phyloP scores from a whole-genome alignment of 2,113 vertebrate species.

The Chloropsis cyanopogon region DNA sequence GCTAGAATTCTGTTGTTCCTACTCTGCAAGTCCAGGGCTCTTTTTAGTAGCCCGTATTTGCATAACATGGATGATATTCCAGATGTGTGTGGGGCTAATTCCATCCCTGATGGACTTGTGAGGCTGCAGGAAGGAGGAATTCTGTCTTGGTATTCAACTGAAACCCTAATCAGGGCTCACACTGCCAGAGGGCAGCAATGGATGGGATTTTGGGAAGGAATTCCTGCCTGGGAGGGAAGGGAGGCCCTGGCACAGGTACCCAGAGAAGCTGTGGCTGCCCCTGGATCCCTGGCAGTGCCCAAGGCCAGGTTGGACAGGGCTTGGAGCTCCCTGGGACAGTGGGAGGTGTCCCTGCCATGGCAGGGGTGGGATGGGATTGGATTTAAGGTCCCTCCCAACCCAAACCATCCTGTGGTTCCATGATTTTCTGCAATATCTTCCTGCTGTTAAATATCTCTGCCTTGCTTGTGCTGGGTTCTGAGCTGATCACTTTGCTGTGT shows the following conservation, averaged over 20 bases:
- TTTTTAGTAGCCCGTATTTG: not conserved
- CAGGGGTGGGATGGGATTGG: accelerated
- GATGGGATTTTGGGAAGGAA: not conserved
- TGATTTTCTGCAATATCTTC: not conserved
- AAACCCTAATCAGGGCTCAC: not conserved
- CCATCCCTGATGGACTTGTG: too few species aligned
- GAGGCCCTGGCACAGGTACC: not conserved
- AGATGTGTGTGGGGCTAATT: not conserved
- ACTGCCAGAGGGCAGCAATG: accelerated
- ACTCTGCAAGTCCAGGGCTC: accelerated
- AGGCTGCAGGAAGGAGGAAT: not conserved
- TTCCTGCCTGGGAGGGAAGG: accelerated
- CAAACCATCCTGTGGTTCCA: too few species aligned
- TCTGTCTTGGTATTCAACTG: not conserved
- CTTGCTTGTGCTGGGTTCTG: not conserved
- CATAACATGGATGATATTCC: too few species aligned
- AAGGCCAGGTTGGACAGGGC: accelerated
- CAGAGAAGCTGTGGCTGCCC: not conserved
- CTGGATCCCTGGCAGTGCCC: not conserved
- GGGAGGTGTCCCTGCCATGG: not conserved
- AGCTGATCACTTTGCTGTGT: not conserved
- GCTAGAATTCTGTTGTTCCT: not conserved
- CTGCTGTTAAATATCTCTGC: not conserved
- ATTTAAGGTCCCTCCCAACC: not conserved
- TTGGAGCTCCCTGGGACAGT: accelerated